Base-by-base conservation (phyloP, 2,797 vertebrate genomes). In the Clamator glandarius region DNA sequence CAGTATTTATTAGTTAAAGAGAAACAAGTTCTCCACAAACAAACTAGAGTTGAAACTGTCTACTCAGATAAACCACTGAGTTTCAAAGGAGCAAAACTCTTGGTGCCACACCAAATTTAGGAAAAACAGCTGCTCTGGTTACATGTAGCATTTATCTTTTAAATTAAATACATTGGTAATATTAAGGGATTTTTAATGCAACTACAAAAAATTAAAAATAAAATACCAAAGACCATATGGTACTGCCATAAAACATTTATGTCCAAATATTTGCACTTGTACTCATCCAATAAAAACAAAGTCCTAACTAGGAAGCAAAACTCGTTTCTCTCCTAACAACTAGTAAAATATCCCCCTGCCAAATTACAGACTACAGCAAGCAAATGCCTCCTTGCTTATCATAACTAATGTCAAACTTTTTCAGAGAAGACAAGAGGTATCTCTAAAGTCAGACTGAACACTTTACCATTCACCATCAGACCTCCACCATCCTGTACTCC, bases 221-320 rank as follows among this genome's bases (percentile, higher is more conserved):
- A 95, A 95, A 89, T 87, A 87, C 62, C 75, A 78, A 89, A 68
- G 48, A 85, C 89, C 95, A 95, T 95, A 96, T 95, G 94, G 90
- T 93, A 87, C 93, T 89, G 82, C 95, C 94, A 92, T 94, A 95
- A 95, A 96, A 89, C 92, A 86, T 94, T 96, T 95, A 95, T 69
- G 76, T 92, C 93, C 94, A 96, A 96, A 96, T 94, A 94, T 95
- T 96, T 96, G 87, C 87, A 92, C 92, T 93, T 54, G 72, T 95
- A 90, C 84, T 91, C 58, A 86, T 95, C 90, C 93, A 96, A 82
- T 81, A 59, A 96, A 96, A 96, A 92, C 89, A 95, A 94, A 95
- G 76, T 87, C 62, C 75, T 87, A 89, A 62, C 93, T 72, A 93
- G 69, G 72, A 96, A 96, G 66, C 84, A 90, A 81, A 95, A 94